Evolutionary conservation across 2,888 invertebrate genomes (phyloP), one percentile per base, ranked within the genome.

Genomic region (Drosophila colorata): DNA sequence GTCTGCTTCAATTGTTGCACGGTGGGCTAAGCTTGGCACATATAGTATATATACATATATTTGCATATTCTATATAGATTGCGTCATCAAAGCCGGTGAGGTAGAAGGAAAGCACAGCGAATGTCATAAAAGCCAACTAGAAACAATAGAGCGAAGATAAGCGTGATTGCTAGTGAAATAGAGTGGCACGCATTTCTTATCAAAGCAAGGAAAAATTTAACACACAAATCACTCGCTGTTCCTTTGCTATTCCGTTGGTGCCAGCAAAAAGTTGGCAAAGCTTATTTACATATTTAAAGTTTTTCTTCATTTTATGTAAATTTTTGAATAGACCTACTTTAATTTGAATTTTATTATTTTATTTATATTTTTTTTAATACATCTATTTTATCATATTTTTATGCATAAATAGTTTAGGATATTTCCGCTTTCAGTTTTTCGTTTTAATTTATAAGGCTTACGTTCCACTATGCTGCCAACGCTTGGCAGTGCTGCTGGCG

Each of bases 1-100:
- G 31, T 25, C 31, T 47, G 14, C 31, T 25, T 40, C 57, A 68
- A 60, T 49, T 44, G 48, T n/a, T 28, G 49, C 44, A 67, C 46
- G 40, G 16, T 23, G 35, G 47, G 55, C 33, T 25, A n/a, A 63
- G 41, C 31, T 16, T n/a, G 2, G 11, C 37, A 20, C n/a, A 18
- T 13, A 18, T 14, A n/a, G n/a, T n/a, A 25, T 28, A 20, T 8
- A 18, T 11, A 18, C 49, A 48, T 18, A 35, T 47, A 33, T 33
- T 33, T 33, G 33, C 33, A 33, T 33, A 33, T 33, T 33, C 33
- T 13, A 64, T 65, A 40, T 14, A 20, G 37, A 47, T 18, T 31
- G 23, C 48, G 5, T 25, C 49, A 40, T 28, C 25, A 64, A 46
- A 51, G 28, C 31, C 57, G 8, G 28, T 11, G 44, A 44, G 60